Conservation (phyloP, 1,140 invertebrate species). For the Caenorhabditis elegans region DNA sequence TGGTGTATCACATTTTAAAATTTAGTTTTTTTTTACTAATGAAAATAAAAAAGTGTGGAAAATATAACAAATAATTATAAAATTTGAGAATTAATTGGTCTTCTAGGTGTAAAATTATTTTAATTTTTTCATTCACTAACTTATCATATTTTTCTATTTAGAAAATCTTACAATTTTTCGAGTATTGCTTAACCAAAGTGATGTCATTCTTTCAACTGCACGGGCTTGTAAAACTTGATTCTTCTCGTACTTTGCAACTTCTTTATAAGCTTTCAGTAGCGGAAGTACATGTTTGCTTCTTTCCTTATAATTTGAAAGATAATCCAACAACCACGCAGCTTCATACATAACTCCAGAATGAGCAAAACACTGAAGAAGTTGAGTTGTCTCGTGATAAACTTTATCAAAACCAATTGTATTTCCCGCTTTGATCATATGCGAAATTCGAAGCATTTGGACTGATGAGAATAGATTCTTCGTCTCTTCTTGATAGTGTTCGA, state of each 20-base stretch:
- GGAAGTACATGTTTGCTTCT: not conserved
- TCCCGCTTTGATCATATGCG: slow-evolving; percentile 5
- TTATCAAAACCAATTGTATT: not conserved
- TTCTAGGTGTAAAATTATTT: no score
- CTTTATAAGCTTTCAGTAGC: not conserved
- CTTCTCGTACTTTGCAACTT: not conserved
- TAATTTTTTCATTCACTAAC: no score
- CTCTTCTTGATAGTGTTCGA: not conserved
- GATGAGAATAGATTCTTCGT: slow-evolving; percentile 1
- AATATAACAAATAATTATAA: no score
- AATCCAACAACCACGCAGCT: not conserved
- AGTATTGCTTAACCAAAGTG: not conserved
- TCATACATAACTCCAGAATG: not conserved
- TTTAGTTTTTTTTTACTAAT: no score
- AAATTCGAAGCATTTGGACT: slow-evolving; percentile 15
- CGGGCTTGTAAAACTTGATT: not conserved
- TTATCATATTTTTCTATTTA: no score
- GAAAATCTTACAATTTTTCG: not conserved
- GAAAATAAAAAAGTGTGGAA: no score
- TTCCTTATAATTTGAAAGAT: slow-evolving; percentile 16
- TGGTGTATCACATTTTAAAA: no score
- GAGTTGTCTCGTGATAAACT: not conserved
- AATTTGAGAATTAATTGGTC: no score
- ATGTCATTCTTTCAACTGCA: not conserved
- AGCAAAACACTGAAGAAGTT: not conserved